Conservation (phyloP, 2,113 vertebrate genomes). For the Scophthalmus maximus region DNA sequence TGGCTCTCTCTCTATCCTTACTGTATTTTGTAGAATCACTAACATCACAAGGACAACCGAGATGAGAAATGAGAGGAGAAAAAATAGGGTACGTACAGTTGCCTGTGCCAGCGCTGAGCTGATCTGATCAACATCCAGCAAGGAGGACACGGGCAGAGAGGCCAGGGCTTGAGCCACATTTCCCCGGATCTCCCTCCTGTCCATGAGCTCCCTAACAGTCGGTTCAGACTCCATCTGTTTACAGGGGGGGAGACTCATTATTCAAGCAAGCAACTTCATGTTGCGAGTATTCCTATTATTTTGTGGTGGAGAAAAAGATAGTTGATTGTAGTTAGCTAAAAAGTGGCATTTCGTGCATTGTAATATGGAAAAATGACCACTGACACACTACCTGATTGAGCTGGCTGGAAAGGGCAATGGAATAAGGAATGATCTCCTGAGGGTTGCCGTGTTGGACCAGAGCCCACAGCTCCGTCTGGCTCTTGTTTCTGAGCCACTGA, state of each 20-base stretch:
- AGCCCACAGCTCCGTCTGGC: conserved; percentile 72
- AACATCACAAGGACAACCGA: too few species aligned
- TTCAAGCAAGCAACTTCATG: background rate
- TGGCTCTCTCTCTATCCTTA: too few species aligned
- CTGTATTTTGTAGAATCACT: too few species aligned
- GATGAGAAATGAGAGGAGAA: background rate
- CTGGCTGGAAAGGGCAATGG: conserved; percentile 78
- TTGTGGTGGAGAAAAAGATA: background rate
- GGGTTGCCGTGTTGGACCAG: conserved; percentile 81
- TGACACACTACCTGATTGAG: conserved; percentile 81
- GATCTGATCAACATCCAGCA: conserved; percentile 80
- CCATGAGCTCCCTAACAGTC: conserved; percentile 52
- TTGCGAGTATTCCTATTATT: background rate
- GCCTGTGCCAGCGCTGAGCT: conserved; percentile 80
- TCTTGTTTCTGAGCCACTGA: conserved; percentile 79
- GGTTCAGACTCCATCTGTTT: conserved; percentile 59
- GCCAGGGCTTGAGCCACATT: conserved; percentile 76
- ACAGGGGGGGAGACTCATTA: background rate
- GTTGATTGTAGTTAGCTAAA: too few species aligned
- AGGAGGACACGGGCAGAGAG: conserved; percentile 76
- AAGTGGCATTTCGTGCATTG: too few species aligned
- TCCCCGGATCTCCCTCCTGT: conserved; percentile 72
- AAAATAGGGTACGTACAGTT: conserved; percentile 56
- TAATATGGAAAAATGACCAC: background rate
- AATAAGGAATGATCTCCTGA: conserved; percentile 79